Percentiles rank a stretch among this genome's conserved stretches.
Evolutionary conservation across 1,140 invertebrate species (phyloP).

Genomic region (Formica selysi): DNA sequence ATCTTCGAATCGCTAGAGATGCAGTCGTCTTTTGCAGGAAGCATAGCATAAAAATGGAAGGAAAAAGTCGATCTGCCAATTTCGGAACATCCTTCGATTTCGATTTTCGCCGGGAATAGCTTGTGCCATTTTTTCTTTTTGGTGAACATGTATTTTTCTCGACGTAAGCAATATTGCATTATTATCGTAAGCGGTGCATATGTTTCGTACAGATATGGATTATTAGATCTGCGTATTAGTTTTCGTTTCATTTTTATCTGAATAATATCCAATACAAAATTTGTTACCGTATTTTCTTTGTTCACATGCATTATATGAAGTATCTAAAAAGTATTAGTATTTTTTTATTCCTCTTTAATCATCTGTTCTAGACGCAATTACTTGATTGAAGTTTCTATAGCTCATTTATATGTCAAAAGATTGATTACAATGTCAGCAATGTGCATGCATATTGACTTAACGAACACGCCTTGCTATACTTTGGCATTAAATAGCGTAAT

Average conservation of each 20-base stretch:
- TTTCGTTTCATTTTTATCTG: neutral
- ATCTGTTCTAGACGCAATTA: neutral
- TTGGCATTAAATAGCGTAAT: neutral
- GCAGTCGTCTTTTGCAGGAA: neutral
- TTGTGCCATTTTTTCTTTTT: neutral
- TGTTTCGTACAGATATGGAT: neutral
- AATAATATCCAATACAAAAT: neutral
- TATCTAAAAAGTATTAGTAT: slow-evolving; percentile 10
- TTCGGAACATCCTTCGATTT: slow-evolving; percentile 11
- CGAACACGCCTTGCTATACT: neutral
- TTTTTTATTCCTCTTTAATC: neutral
- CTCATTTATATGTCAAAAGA: neutral
- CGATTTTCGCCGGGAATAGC: slow-evolving; percentile 13
- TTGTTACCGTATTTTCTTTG: neutral
- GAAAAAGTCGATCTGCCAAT: slow-evolving; percentile 20
- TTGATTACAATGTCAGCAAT: slow-evolving; percentile 14
- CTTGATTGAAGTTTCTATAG: neutral
- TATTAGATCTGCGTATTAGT: neutral
- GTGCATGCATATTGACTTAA: neutral
- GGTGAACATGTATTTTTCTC: neutral
- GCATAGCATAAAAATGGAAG: slow-evolving; percentile 19
- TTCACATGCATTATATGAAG: neutral
- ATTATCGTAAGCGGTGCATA: neutral
- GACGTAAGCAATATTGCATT: slow-evolving; percentile 6
- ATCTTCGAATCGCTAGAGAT: slow-evolving; percentile 26